Evolutionary conservation across 2,888 invertebrate genomes (phyloP).

Genomic region (Nephrotoma guestfalica): DNA sequence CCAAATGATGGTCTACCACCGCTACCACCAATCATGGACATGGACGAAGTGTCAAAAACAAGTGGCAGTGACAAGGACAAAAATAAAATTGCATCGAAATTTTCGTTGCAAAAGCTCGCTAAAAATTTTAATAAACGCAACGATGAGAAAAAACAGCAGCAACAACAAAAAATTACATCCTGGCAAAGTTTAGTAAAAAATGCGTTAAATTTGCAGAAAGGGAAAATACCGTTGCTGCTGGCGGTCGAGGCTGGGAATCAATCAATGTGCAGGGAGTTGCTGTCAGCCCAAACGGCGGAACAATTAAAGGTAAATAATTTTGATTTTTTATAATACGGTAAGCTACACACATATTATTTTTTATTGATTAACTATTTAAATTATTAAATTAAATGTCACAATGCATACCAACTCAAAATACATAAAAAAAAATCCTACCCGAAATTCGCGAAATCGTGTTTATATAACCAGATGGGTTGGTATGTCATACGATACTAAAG

Average conservation of each 20-base stretch:
- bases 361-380: background rate
- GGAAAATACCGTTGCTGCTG: constrained; percentile 82
- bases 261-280: constrained; percentile 85
- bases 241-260: constrained; percentile 93
- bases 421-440: background rate
- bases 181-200: constrained; percentile 43
- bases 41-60: background rate
- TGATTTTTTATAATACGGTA: background rate
- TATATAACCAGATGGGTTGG: background rate
- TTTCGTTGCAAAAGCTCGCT: constrained; percentile 32
- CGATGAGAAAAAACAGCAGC: constrained; percentile 34
- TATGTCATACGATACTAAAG: background rate
- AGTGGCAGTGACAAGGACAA: background rate
- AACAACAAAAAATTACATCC: constrained; percentile 17
- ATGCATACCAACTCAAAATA: background rate
- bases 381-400: background rate
- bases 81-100: constrained; percentile 9
- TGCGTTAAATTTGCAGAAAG: constrained; percentile 57
- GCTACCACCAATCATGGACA: background rate
- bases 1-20: background rate
- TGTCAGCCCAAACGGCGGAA: constrained; percentile 73
- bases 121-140: constrained; percentile 38
- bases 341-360: background rate
- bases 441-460: background rate
- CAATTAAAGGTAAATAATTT: constrained; percentile 53